Percentiles rank a stretch among this genome's conserved stretches.
Evolutionary conservation across 2,888 invertebrate genomes (phyloP).

Genomic region (Limnephilus lunatus): DNA sequence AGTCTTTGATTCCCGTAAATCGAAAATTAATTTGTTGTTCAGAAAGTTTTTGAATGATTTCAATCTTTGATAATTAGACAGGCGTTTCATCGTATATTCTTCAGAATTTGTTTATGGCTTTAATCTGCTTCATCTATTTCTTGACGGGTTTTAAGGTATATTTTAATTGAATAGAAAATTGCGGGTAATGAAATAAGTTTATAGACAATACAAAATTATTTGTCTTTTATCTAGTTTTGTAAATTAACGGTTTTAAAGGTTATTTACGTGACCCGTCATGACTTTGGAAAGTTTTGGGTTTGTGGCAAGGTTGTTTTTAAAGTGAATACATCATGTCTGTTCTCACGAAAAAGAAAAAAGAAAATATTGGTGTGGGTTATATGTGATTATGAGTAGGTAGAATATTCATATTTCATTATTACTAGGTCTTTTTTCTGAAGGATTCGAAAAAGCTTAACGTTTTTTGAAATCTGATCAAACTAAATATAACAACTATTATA

Average conservation of each 20-base stretch:
- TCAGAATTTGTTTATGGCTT: neutral
- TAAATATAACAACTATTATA: too few species aligned
- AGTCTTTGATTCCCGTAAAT: constrained; percentile 31
- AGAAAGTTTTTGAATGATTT: constrained; percentile 26
- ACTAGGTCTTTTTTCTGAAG: too few species aligned
- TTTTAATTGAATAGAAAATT: constrained; percentile 1
- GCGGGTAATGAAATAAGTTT: constrained; percentile 16
- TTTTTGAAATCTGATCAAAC: too few species aligned
- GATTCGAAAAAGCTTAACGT: too few species aligned
- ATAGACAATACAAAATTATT: neutral
- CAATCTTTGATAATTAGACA: constrained; percentile 14
- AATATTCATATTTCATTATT: too few species aligned
- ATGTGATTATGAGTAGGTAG: too few species aligned
- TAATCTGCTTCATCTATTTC: neutral
- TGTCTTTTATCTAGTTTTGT: neutral
- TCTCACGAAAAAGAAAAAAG: too few species aligned
- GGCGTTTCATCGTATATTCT: constrained; percentile 8
- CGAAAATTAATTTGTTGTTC: constrained; percentile 33
- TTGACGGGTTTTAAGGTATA: neutral
- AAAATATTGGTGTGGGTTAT: too few species aligned
- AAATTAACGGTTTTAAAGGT: neutral
- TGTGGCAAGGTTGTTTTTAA: neutral
- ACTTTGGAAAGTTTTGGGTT: neutral
- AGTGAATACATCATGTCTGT: neutral
- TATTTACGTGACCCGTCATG: neutral